phyloP scores from a whole-genome alignment of 1,140 invertebrate species.

The Drosophila rufa region DNA sequence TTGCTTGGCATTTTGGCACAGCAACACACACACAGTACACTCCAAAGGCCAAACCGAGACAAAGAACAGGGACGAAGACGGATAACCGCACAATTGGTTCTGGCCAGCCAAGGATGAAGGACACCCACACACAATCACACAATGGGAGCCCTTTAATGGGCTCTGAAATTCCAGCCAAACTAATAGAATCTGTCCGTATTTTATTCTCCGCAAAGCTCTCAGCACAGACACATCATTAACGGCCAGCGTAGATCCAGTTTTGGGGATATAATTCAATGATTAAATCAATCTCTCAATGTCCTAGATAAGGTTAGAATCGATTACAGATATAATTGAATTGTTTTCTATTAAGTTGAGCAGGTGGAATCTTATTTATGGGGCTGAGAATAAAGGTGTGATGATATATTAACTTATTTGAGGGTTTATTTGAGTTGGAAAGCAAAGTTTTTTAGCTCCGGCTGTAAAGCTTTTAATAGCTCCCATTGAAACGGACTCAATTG shows the following conservation, averaged over 20 bases:
- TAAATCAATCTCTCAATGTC: slow-evolving; percentile 38
- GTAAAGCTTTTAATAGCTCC: too few species aligned
- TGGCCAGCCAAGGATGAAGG: slow-evolving; percentile 19
- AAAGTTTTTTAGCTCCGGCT: too few species aligned
- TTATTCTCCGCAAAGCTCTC: slow-evolving; percentile 1
- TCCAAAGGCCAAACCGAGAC: slow-evolving; percentile 21
- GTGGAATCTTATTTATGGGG: neutral
- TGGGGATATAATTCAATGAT: slow-evolving; percentile 38
- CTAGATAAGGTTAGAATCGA: slow-evolving; percentile 25
- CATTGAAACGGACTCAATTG: too few species aligned
- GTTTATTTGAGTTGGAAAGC: neutral
- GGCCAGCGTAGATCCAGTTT: slow-evolving; percentile 4
- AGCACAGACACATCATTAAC: slow-evolving; percentile 15
- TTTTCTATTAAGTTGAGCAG: neutral
- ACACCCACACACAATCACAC: slow-evolving; percentile 45
- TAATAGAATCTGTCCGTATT: slow-evolving; percentile 33
- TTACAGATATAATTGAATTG: slow-evolving; percentile 11
- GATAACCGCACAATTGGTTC: slow-evolving; percentile 41
- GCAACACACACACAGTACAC: neutral
- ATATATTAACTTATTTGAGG: neutral
- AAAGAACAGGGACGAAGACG: slow-evolving; percentile 44
- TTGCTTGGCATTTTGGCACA: slow-evolving; percentile 64
- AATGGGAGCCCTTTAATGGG: slow-evolving; percentile 26
- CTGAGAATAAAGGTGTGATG: neutral
- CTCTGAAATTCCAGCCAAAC: slow-evolving; percentile 16